These are phyloP conservation scores for Crypturellus undulatus DNA, from an alignment of 2,113 vertebrate genomes.

Conservation along the genomic window DNA sequence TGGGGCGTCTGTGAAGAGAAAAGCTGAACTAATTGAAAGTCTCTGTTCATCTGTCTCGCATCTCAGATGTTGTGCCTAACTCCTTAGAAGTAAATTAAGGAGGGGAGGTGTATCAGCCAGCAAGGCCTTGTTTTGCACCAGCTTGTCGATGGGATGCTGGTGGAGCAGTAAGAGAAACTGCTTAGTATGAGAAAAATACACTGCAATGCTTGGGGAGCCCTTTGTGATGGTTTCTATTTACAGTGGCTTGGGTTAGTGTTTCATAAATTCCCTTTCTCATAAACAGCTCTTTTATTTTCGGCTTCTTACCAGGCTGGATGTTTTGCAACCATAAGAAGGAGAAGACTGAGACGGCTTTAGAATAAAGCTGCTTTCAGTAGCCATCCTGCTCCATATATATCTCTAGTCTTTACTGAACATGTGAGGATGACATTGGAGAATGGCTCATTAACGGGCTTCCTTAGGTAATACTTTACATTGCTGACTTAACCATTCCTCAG, in stretches of 20 bases:
- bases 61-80: neutral
- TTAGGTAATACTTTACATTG: slow-evolving; percentile 63
- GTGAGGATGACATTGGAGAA: neutral
- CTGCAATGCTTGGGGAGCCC: neutral
- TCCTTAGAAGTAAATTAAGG: neutral
- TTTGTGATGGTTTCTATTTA: neutral
- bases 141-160: neutral
- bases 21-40: neutral
- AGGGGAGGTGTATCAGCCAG: neutral
- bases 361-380: slow-evolving; percentile 53
- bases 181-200: neutral
- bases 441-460: neutral
- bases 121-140: neutral
- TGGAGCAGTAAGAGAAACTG: neutral
- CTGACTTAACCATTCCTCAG: slow-evolving; percentile 55
- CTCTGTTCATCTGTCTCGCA: neutral
- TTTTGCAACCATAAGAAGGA: neutral
- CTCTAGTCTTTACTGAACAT: neutral
- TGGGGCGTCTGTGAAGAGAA: neutral
- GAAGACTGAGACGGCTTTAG: slow-evolving; percentile 27
- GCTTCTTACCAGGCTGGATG: neutral
- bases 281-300: neutral
- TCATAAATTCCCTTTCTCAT: neutral
- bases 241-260: neutral
- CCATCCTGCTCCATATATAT: neutral